These are phyloP conservation scores for Cossypha heuglini DNA, from an alignment of 2,797 vertebrate species.

Conservation along the genomic window DNA sequence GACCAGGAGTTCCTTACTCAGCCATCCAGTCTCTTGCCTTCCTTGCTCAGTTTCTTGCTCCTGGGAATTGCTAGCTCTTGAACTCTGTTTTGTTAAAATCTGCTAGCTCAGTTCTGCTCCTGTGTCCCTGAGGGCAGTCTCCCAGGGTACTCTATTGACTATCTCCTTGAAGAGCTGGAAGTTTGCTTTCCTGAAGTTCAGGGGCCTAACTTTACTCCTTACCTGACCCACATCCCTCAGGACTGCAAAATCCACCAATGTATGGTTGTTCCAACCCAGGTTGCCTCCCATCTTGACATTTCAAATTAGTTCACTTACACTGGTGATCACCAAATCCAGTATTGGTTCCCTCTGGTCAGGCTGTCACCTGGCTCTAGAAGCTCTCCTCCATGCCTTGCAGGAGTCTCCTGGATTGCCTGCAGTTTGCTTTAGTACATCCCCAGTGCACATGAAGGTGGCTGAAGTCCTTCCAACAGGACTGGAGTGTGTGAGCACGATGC, in stretches of 20 bases:
- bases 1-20: not conserved
- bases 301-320: not conserved
- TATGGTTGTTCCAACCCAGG: fast-evolving
- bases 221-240: not conserved
- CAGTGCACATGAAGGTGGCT: not conserved
- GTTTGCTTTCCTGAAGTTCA: not conserved
- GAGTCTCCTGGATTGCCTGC: not conserved
- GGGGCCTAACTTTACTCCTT: not conserved
- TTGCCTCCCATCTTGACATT: not conserved
- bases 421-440: not conserved
- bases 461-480: not conserved
- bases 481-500: not conserved
- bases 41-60: not conserved
- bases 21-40: not conserved
- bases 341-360: fast-evolving
- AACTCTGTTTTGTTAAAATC: not conserved
- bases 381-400: not conserved
- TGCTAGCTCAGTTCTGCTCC: not conserved
- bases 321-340: not conserved
- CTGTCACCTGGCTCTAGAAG: not conserved
- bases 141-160: not conserved
- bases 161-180: not conserved
- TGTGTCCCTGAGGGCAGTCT: not conserved
- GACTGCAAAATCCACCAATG: not conserved
- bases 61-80: not conserved